Evolutionary conservation across 2,797 vertebrate genomes (phyloP).

Genomic region (Phataginus tetradactyla): DNA sequence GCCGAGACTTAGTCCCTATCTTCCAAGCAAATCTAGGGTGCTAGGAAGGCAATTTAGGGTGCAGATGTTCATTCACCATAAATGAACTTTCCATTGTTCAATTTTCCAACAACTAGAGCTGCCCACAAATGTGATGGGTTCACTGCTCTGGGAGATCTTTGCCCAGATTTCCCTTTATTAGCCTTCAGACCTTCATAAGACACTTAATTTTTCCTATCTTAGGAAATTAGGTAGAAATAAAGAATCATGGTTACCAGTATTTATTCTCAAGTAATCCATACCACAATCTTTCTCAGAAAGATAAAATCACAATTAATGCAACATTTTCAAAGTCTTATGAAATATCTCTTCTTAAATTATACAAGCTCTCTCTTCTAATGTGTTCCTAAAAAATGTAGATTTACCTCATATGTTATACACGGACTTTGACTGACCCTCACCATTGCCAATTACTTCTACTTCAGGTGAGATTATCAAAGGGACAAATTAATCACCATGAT

Average conservation of each 20-base stretch:
- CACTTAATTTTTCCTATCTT: not conserved
- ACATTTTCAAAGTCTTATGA: not conserved
- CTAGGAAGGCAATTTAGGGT: too few species aligned
- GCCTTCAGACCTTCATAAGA: not conserved
- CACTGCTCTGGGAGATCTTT: not conserved
- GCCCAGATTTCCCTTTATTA: not conserved
- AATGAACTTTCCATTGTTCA: not conserved
- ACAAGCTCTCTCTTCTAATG: not conserved
- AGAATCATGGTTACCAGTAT: not conserved
- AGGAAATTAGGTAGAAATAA: conserved; percentile 43
- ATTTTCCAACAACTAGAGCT: not conserved
- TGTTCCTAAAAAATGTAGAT: not conserved
- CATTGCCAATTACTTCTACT: not conserved
- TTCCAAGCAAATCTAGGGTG: not conserved
- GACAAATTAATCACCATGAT: not conserved
- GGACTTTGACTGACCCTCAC: not conserved
- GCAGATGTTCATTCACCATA: not conserved
- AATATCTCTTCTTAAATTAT: conserved; percentile 13
- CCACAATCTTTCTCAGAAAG: not conserved
- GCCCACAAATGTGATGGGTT: not conserved
- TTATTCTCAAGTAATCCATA: conserved; percentile 16
- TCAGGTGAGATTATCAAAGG: not conserved
- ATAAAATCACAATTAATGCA: conserved; percentile 12
- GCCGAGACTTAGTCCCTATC: not conserved
- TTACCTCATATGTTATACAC: not conserved